Evolutionary conservation across 2,888 invertebrate genomes (phyloP).

Genomic region (Euplagia quadripunctaria): DNA sequence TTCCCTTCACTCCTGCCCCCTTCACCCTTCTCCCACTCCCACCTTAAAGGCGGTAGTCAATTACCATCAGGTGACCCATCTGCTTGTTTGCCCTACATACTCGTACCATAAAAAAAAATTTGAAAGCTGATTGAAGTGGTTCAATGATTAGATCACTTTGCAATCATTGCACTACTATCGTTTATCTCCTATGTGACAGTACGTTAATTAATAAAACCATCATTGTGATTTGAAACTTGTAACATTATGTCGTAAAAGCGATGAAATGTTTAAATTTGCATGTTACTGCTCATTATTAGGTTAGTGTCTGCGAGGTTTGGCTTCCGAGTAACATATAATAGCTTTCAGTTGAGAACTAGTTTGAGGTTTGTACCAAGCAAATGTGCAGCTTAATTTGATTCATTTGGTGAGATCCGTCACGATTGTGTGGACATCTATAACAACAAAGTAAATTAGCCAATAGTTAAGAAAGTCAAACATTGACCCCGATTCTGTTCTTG

Average conservation of each 20-base stretch:
- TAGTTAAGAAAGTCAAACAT: neutral
- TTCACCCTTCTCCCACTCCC: too few species aligned
- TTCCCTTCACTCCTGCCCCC: too few species aligned
- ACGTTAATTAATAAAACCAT: neutral
- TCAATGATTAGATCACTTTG: too few species aligned
- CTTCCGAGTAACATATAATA: neutral
- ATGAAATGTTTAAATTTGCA: neutral
- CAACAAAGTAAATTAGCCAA: neutral
- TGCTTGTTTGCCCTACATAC: too few species aligned
- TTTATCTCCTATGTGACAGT: neutral
- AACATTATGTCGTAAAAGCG: neutral
- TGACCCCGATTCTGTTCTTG: too few species aligned
- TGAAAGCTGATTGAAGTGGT: neutral
- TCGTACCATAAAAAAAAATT: too few species aligned
- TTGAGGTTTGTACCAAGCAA: neutral
- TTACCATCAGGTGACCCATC: too few species aligned
- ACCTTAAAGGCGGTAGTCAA: too few species aligned
- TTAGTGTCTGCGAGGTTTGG: neutral
- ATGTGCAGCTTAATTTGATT: constrained; percentile 4
- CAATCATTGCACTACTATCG: neutral
- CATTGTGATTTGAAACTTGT: neutral
- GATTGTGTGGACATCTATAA: neutral
- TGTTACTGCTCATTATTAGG: neutral
- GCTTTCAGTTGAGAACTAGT: constrained; percentile 5
- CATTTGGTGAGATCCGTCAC: neutral